Conservation (phyloP, 2,888 invertebrate species). For the Tenthredo amoena region DNA sequence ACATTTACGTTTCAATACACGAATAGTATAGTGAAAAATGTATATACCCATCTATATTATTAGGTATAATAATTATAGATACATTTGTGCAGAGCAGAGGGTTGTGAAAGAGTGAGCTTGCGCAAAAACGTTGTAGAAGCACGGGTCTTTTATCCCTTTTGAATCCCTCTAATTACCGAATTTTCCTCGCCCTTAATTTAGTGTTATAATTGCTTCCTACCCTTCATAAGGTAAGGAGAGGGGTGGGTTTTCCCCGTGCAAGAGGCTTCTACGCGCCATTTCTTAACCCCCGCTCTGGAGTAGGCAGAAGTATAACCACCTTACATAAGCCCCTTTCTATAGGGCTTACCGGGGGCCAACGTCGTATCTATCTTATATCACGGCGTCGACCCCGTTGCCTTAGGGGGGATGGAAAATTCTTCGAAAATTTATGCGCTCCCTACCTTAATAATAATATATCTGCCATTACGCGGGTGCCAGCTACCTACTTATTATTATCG, state of each 20-base stretch:
- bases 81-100: too few species aligned
- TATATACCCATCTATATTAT: background rate
- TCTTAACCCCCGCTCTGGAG: conserved; percentile 62
- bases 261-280: conserved; percentile 55
- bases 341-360: conserved; percentile 23
- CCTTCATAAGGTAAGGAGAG: conserved; percentile 65
- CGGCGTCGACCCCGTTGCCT: conserved; percentile 57
- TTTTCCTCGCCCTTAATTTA: conserved; percentile 77
- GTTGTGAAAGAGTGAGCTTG: background rate
- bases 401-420: conserved; percentile 53
- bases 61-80: background rate
- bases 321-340: conserved; percentile 55
- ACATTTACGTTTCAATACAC: background rate
- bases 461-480: conserved; percentile 46
- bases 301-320: conserved; percentile 51
- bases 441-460: conserved; percentile 52
- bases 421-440: conserved; percentile 51
- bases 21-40: background rate
- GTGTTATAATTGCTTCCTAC: conserved; percentile 76
- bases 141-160: conserved; percentile 70
- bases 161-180: conserved; percentile 77
- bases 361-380: conserved; percentile 61
- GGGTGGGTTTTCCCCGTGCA: conserved; percentile 54
- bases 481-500: conserved; percentile 50
- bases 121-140: conserved; percentile 38